Conservation (phyloP, 2,797 vertebrate genomes). For the Oceanodroma leucorhoa region DNA sequence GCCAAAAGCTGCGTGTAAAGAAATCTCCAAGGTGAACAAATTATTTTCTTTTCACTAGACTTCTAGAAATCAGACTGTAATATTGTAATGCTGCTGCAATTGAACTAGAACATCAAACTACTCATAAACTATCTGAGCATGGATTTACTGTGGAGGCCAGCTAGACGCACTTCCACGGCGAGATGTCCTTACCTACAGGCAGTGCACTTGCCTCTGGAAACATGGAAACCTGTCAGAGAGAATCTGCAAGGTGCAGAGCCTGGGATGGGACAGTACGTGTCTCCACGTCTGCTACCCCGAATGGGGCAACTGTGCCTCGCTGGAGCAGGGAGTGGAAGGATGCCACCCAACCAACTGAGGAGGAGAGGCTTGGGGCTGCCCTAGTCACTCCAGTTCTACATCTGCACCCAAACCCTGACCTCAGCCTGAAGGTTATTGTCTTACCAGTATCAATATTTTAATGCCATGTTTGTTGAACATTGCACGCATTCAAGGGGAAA, state of each 20-base stretch:
- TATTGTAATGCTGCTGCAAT: neutral
- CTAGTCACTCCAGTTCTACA: neutral
- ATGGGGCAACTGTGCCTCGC: rapidly evolving
- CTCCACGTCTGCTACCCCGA: neutral
- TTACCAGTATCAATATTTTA: neutral
- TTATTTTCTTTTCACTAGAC: neutral
- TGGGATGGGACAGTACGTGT: neutral
- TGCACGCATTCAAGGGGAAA: neutral
- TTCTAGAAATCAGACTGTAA: neutral
- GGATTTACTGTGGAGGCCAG: neutral
- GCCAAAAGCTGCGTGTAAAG: neutral
- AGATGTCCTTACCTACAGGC: neutral
- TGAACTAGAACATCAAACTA: neutral
- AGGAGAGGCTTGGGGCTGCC: neutral
- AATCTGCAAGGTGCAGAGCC: neutral
- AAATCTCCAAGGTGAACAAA: neutral
- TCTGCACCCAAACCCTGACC: neutral
- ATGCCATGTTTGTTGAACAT: neutral
- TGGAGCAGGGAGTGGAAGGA: neutral
- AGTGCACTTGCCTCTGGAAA: neutral
- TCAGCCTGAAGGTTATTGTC: neutral
- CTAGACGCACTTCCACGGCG: rapidly evolving
- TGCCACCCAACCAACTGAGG: neutral
- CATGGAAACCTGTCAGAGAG: neutral
- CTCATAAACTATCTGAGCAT: neutral